These are phyloP conservation scores for Hydrozoanthus gracilis DNA, from an alignment of 92 coral and sea anemone genomes.

Conservation along the genomic window DNA sequence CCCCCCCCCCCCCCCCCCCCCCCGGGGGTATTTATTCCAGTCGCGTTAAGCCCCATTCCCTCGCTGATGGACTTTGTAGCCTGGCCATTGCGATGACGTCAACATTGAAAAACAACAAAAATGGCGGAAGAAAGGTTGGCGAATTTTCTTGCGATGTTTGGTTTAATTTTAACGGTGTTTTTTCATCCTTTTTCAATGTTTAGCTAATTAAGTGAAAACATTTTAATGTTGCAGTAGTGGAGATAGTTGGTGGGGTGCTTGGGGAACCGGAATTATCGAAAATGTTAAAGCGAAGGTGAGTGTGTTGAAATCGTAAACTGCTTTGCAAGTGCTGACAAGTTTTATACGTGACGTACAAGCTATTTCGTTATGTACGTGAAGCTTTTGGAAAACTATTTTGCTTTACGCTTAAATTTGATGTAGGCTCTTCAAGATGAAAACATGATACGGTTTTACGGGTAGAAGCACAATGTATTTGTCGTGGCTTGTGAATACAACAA, in stretches of 20 bases:
- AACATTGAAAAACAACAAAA: conserved; percentile 65
- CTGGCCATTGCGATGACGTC: conserved; percentile 62
- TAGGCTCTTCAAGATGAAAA: no score
- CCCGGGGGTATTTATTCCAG: no score
- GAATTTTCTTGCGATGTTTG: neutral
- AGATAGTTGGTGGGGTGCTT: conserved; percentile 87
- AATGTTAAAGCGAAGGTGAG: conserved; percentile 78
- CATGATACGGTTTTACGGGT: no score
- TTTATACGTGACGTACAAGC: neutral
- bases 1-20: no score
- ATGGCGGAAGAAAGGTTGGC: conserved; percentile 93
- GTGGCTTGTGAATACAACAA: no score
- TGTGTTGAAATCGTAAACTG: neutral
- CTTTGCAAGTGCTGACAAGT: neutral
- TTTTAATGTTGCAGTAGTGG: conserved; percentile 72
- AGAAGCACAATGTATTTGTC: no score
- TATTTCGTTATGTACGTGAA: neutral
- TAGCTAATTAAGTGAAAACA: neutral
- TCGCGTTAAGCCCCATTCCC: no score
- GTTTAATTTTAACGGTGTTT: neutral
- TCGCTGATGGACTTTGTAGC: neutral
- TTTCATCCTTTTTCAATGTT: conserved; percentile 16
- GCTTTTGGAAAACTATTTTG: neutral
- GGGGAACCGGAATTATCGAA: conserved; percentile 79
- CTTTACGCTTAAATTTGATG: no score